Base-by-base conservation (phyloP, 2,888 invertebrate genomes). In the Hecatera dysodea region DNA sequence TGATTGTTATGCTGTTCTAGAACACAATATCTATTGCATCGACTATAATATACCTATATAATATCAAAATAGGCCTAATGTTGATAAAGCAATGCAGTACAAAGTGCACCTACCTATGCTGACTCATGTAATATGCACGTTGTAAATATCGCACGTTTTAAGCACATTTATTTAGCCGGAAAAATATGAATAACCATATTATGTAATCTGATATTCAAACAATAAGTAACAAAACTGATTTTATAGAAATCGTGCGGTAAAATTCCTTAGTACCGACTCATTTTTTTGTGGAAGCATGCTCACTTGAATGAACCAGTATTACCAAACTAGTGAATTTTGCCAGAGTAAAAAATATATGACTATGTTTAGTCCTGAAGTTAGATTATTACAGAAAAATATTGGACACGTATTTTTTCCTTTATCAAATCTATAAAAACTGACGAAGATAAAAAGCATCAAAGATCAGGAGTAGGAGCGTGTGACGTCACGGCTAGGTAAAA, bases 111-210 rank as follows among this genome's bases (percentile, higher is more conserved):
- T 57, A n/a, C 6, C n/a, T 27, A 17, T 1, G n/a, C 19, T 77
- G 82, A 77, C 19, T 77, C 77, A 75, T 62, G 0, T 22, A 48
- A 22, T 1, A n/a, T 48, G 46, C 75, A 75, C 56, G 75, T 65
- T 75, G 46, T 50, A 66, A 29, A 0, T n/a, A 46, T 48, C 1
- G 33, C 61, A 72, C 50, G 44, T 61, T 75, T 39, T 39, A 12
- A 52, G 42, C 33, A 50, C 39, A 55, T 46, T 63, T 48, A 15
- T 24, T 50, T 75, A 22, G 12, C 33, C 42, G 19, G 53, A 75
- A 80, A 56, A 42, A n/a, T 24, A 46, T 77, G 77, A 77, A 69
- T 77, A 77, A 81, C 52, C 27, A 15, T 9, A 56, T 64, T 48
- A 55, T 19, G 53, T 36, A 68, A 76, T 53, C 27, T 33, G 39